Conservation (phyloP, 2,113 vertebrate species). For the Crypturellus undulatus region DNA sequence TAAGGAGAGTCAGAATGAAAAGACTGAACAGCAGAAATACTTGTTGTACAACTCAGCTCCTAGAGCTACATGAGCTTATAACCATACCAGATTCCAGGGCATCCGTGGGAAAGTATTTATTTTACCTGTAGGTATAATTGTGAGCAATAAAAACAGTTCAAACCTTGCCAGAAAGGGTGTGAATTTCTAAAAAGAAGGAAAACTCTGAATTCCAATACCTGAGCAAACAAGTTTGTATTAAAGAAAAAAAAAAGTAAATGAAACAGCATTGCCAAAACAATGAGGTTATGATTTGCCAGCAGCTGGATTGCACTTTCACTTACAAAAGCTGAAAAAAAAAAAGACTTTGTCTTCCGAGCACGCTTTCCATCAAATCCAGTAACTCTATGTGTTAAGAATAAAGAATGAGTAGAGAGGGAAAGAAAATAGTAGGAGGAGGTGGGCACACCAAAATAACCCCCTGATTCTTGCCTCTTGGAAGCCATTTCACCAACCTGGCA, state of each 20-base stretch:
- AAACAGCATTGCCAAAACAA: conserved; percentile 70
- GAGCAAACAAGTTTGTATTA: conserved; percentile 78
- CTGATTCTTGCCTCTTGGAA: conserved; percentile 1
- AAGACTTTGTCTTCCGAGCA: conserved; percentile 35
- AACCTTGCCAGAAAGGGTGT: conserved; percentile 76
- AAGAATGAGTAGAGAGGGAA: not conserved
- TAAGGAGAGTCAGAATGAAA: conserved; percentile 57
- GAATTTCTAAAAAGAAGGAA: conserved; percentile 76
- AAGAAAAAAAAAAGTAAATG: conserved; percentile 53
- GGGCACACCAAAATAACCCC: conserved; percentile 9
- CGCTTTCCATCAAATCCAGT: conserved; percentile 37
- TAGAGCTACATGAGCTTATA: conserved; percentile 59
- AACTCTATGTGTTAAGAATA: not conserved
- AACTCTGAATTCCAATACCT: conserved; percentile 78
- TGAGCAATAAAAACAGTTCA: conserved; percentile 74
- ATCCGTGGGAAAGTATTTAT: conserved; percentile 81
- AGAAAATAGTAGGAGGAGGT: not conserved
- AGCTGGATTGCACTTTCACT: conserved; percentile 71
- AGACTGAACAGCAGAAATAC: conserved; percentile 72
- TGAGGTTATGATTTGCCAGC: conserved; percentile 73
- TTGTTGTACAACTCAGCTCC: conserved; percentile 64
- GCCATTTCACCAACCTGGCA: not conserved
- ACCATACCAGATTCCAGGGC: conserved; percentile 59
- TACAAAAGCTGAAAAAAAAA: not conserved
- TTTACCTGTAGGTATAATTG: conserved; percentile 81